phyloP scores from a whole-genome alignment of 2,797 vertebrate species.

The Semotilus atromaculatus region DNA sequence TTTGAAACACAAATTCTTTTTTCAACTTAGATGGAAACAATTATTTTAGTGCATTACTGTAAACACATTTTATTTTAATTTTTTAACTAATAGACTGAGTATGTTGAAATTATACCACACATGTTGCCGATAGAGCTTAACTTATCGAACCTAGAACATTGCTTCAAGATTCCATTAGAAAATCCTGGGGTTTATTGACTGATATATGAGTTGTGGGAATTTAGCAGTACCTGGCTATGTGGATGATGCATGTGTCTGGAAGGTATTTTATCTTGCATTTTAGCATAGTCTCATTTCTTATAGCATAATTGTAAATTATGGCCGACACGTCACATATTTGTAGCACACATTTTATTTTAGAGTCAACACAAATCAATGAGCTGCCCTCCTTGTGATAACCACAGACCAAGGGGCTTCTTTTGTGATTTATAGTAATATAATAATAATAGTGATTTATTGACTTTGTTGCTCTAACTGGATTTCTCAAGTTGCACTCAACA shows the following conservation, averaged over 20 bases:
- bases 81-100: not conserved
- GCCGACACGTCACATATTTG: constrained; percentile 7
- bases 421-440: too few relatives aligned
- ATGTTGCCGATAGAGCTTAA: constrained; percentile 1
- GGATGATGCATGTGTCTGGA: not conserved
- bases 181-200: constrained; percentile 24
- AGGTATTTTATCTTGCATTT: not conserved
- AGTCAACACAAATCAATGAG: constrained; percentile 45
- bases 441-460: constrained; percentile 47
- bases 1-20: not conserved
- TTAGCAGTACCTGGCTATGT: not conserved
- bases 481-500: constrained; percentile 23
- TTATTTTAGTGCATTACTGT: not conserved
- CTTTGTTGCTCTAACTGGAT: constrained; percentile 31
- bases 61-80: not conserved
- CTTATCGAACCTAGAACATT: not conserved
- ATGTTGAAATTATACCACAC: not conserved
- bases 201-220: constrained; percentile 1
- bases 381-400: constrained; percentile 35
- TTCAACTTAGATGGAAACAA: not conserved
- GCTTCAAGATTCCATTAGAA: not conserved
- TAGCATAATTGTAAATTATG: constrained; percentile 10
- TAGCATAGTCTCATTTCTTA: constrained; percentile 4
- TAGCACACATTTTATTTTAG: constrained; percentile 22
- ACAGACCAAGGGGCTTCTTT: constrained; percentile 40